Conservation (phyloP, 2,888 invertebrate species). For the Drosophila incognita region DNA sequence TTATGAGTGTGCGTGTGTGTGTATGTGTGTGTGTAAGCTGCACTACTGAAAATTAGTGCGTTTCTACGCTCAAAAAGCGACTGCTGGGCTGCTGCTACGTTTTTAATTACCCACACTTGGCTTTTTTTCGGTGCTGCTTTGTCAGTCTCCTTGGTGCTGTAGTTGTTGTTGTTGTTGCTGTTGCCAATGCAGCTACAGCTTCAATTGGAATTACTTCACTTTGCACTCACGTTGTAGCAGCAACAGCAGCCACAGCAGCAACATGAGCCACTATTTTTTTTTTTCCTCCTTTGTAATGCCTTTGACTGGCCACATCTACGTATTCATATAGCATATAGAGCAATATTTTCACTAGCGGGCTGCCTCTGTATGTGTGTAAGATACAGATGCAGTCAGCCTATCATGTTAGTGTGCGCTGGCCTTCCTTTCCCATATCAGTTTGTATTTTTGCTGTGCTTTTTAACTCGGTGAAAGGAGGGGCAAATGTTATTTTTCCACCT, state of each 20-base stretch:
- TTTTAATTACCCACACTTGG: conserved; percentile 82
- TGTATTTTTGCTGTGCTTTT: conserved; percentile 33
- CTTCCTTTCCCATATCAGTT: conserved; percentile 40
- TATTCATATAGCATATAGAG: conserved; percentile 42
- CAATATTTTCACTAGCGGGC: conserved; percentile 55
- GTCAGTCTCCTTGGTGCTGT: conserved; percentile 50
- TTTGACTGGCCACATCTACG: conserved; percentile 63
- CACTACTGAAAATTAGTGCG: conserved; percentile 79
- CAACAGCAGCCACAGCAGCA: conserved; percentile 46
- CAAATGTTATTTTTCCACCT: conserved; percentile 47
- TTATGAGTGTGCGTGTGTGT: conserved; percentile 42
- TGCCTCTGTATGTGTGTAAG: conserved; percentile 31
- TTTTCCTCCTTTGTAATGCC: conserved; percentile 52
- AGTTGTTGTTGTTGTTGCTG: conserved; percentile 37
- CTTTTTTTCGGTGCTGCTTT: conserved; percentile 54
- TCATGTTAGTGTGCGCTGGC: conserved; percentile 75
- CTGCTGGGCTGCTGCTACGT: conserved; percentile 73
- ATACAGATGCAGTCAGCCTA: conserved; percentile 65
- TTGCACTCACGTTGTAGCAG: conserved; percentile 67
- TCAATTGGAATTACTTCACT: conserved; percentile 81
- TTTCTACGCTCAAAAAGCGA: conserved; percentile 76
- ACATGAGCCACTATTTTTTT: conserved; percentile 43
- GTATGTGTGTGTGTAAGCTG: conserved; percentile 35
- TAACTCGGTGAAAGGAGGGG: conserved; percentile 32
- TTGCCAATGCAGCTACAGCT: conserved; percentile 64